These are phyloP conservation scores for Murina feae DNA, from an alignment of 2,113 vertebrate genomes.

Conservation along the genomic window DNA sequence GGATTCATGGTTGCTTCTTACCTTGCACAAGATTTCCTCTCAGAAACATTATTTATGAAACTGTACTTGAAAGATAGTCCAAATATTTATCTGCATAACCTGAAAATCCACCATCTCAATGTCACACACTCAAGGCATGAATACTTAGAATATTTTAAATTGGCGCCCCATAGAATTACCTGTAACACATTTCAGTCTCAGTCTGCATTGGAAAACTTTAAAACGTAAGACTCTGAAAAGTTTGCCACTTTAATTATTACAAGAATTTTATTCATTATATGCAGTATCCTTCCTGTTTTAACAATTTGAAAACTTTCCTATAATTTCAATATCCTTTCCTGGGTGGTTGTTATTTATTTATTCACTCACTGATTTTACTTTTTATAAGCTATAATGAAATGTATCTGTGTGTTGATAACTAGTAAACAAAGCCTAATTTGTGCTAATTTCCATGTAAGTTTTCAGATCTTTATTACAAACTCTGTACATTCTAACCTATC, in stretches of 20 bases:
- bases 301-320: not conserved
- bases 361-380: not conserved
- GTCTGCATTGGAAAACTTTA: not conserved
- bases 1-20: not conserved
- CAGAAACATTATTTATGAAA: not conserved
- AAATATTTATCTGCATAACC: not conserved
- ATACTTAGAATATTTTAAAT: not conserved
- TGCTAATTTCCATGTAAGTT: not conserved
- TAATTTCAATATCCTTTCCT: not conserved
- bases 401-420: not conserved
- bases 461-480: not conserved
- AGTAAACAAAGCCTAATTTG: not conserved
- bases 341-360: not conserved
- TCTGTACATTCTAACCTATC: not conserved
- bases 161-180: not conserved
- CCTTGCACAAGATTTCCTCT: not conserved
- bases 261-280: not conserved
- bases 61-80: not conserved
- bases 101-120: not conserved
- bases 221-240: not conserved
- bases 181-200: not conserved
- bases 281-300: not conserved
- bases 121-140: not conserved
- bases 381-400: not conserved
- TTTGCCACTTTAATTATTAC: not conserved